These are phyloP conservation scores for Cydia splendana DNA, from an alignment of 1,140 invertebrate species.

Conservation along the genomic window DNA sequence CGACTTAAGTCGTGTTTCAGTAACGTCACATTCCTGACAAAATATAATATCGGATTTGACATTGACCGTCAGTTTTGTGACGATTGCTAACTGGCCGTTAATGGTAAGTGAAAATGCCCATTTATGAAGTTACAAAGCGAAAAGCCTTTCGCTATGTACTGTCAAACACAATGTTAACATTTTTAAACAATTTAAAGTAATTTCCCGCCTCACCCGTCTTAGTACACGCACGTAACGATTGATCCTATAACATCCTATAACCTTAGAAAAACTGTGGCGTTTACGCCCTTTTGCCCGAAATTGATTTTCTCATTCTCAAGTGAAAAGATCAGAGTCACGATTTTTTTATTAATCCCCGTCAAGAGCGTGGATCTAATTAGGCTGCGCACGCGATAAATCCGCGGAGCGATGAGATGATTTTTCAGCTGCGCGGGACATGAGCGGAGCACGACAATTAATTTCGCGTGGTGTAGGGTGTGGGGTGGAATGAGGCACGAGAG, in stretches of 20 bases:
- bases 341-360: conserved; percentile 28
- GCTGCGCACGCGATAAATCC: conserved; percentile 49
- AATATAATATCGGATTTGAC: too few relatives aligned
- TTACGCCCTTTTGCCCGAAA: background rate
- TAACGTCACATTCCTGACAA: too few relatives aligned
- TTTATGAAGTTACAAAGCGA: too few relatives aligned
- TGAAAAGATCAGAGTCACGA: conserved; percentile 29
- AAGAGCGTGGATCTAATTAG: conserved; percentile 9
- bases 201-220: background rate
- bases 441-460: conserved; percentile 69
- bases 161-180: background rate
- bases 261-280: background rate
- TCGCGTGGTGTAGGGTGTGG: conserved; percentile 48
- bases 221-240: background rate
- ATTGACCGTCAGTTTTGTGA: too few relatives aligned
- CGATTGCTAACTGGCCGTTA: too few relatives aligned
- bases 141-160: background rate
- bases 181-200: background rate
- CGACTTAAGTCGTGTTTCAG: too few relatives aligned
- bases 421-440: conserved; percentile 72
- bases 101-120: too few relatives aligned
- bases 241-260: background rate
- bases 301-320: background rate
- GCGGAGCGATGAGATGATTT: conserved; percentile 66
- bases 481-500: conserved; percentile 40